Evolutionary conservation across 2,797 vertebrate species (phyloP).

Genomic region (Xenops minutus): DNA sequence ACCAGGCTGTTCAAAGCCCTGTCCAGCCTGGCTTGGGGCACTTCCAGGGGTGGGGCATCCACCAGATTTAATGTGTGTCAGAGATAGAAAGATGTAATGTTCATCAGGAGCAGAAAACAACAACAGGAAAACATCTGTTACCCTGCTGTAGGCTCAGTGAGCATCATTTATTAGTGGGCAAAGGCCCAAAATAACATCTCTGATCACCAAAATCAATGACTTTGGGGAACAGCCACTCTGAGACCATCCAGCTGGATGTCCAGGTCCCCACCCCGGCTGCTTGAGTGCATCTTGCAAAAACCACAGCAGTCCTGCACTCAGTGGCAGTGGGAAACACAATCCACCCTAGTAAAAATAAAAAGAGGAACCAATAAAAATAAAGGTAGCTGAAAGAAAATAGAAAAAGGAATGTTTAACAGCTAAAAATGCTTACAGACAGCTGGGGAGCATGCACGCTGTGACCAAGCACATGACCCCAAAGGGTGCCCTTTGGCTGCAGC

Average conservation of each 20-base stretch:
- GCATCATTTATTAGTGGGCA: background rate
- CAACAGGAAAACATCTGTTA: background rate
- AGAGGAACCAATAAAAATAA: background rate
- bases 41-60: background rate
- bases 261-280: background rate
- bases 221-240: rapidly evolving
- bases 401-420: background rate
- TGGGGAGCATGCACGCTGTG: rapidly evolving
- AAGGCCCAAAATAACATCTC: background rate
- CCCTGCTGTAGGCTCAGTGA: background rate
- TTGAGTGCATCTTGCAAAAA: background rate
- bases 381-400: background rate
- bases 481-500: background rate
- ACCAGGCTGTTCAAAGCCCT: background rate
- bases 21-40: background rate
- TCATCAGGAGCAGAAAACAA: background rate
- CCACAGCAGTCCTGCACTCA: background rate
- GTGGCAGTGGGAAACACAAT: background rate
- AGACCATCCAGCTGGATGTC: background rate
- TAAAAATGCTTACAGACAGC: background rate
- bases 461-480: background rate
- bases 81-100: background rate
- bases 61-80: background rate
- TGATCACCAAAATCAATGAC: background rate
- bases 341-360: background rate